phyloP scores from a whole-genome alignment of 2,888 invertebrate genomes.

The Onchidella celtica region DNA sequence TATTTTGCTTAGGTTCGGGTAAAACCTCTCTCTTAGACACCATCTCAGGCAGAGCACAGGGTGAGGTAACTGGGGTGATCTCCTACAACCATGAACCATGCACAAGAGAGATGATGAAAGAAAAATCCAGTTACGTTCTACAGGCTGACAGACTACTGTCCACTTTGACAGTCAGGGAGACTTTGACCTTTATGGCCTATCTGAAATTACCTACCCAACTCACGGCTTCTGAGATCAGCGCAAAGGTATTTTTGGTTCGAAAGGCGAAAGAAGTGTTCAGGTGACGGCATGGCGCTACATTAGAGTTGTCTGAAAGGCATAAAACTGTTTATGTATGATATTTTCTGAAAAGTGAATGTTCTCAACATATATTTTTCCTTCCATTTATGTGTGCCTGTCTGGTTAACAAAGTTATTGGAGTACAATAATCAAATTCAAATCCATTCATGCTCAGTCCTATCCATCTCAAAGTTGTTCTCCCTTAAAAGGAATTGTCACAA shows the following conservation, averaged over 20 bases:
- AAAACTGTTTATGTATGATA: too few species aligned
- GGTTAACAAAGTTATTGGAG: too few species aligned
- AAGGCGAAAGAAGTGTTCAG: too few species aligned
- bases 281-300: too few species aligned
- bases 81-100: conserved; percentile 64
- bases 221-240: conserved; percentile 5
- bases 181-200: conserved; percentile 74
- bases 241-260: conserved; percentile 28
- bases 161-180: conserved; percentile 92
- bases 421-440: too few species aligned
- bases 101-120: conserved; percentile 87
- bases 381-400: too few species aligned
- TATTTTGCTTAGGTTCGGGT: conserved; percentile 90
- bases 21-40: conserved; percentile 96
- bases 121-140: conserved; percentile 91
- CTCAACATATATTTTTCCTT: too few species aligned
- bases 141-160: conserved; percentile 91
- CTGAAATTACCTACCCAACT: conserved; percentile 76
- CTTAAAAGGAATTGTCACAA: too few species aligned
- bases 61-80: conserved; percentile 64
- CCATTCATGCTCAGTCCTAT: too few species aligned
- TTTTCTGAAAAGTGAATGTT: too few species aligned
- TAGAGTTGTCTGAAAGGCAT: too few species aligned
- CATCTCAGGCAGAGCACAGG: conserved; percentile 84
- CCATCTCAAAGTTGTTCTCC: too few species aligned